Conservation (phyloP, 1,140 invertebrate species). For the Calliphora vicina region DNA sequence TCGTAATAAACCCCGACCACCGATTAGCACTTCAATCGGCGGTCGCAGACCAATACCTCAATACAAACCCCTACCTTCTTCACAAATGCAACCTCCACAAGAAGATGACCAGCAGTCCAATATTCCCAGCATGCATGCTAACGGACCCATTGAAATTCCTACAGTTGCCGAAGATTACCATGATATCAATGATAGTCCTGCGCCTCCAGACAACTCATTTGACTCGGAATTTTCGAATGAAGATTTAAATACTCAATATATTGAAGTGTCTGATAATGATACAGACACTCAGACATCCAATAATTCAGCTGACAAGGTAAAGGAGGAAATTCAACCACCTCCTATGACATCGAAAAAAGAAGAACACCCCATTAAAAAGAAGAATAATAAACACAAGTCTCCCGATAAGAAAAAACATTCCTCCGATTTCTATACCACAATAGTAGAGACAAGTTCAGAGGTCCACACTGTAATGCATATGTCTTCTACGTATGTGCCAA, state of each 20-base stretch:
- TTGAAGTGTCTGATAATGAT: conserved; percentile 58
- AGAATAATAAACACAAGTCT: conserved; percentile 46
- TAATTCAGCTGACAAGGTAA: conserved; percentile 4
- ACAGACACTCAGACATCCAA: conserved; percentile 39
- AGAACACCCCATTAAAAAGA: conserved; percentile 46
- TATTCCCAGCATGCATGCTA: neutral
- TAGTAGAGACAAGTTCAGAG: neutral
- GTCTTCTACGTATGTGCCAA: conserved; percentile 55
- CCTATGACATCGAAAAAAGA: conserved; percentile 15
- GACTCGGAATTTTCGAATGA: conserved; percentile 60
- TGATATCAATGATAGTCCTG: conserved; percentile 43
- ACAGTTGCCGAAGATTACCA: conserved; percentile 48
- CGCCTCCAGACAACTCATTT: conserved; percentile 57
- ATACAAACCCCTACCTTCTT: conserved; percentile 66
- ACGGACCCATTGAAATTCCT: conserved; percentile 10
- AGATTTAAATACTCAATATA: conserved; percentile 57
- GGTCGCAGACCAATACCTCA: conserved; percentile 65
- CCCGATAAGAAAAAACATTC: conserved; percentile 48
- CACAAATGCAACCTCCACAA: conserved; percentile 43
- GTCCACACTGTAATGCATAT: conserved; percentile 48
- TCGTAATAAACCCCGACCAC: conserved; percentile 65
- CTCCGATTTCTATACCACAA: conserved; percentile 11
- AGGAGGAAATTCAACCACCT: neutral
- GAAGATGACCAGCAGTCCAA: conserved; percentile 40
- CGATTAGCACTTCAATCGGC: conserved; percentile 53